Evolutionary conservation across 53 echinoderm and acorn worm species (phyloP).

Genomic region (Holothuria scabra): DNA sequence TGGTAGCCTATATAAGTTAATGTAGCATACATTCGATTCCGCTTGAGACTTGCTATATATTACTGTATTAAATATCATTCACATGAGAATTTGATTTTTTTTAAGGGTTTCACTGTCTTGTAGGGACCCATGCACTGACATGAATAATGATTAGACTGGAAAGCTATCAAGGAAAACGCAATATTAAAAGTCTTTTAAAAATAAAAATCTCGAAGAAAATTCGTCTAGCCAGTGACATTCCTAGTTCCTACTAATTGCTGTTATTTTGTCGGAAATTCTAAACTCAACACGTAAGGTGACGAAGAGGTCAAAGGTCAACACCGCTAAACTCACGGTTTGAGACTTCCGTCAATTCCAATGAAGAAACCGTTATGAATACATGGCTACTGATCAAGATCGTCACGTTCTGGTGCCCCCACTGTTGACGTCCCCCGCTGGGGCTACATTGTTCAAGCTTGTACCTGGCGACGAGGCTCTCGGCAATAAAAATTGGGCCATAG

Average conservation of each 20-base stretch:
- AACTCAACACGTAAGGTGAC: conserved; percentile 15
- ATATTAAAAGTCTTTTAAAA: too few relatives aligned
- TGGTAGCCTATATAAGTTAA: too few relatives aligned
- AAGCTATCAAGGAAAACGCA: too few relatives aligned
- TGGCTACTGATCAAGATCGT: not conserved
- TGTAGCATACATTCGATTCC: too few relatives aligned
- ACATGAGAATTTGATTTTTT: too few relatives aligned
- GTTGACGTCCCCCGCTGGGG: conserved; percentile 14
- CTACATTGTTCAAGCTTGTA: conserved; percentile 12
- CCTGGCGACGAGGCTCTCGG: not conserved
- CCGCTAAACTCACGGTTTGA: not conserved
- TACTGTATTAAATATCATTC: too few relatives aligned
- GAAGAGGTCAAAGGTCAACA: conserved; percentile 12
- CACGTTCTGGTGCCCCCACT: not conserved
- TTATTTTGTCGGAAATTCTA: not conserved
- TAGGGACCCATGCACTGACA: too few relatives aligned
- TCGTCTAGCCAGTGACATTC: conserved; percentile 28
- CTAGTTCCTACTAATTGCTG: conserved; percentile 7
- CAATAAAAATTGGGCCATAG: not conserved
- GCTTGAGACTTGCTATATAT: too few relatives aligned
- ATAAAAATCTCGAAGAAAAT: too few relatives aligned
- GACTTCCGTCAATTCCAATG: conserved; percentile 25
- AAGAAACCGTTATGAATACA: not conserved
- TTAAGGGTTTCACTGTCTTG: too few relatives aligned
- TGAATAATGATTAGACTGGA: too few relatives aligned